Percentiles rank a stretch among this genome's conserved stretches.
Evolutionary conservation across 2,113 vertebrate species (phyloP).

Genomic region (Salvelinus sp.): DNA sequence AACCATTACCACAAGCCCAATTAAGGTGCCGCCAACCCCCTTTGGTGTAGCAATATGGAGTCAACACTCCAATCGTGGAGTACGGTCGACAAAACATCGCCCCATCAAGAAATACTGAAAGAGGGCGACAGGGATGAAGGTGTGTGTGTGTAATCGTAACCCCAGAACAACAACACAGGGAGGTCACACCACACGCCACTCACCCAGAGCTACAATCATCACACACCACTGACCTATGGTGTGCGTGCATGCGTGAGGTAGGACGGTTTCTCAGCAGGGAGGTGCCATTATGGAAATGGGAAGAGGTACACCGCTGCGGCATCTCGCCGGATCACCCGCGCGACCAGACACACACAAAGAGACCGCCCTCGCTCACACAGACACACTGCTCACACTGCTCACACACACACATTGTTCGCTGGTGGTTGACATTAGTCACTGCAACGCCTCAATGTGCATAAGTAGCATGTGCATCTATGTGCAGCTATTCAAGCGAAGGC

Average conservation of each 20-base stretch:
- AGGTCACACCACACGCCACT: background rate
- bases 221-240: background rate
- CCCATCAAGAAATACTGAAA: background rate
- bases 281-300: conserved; percentile 31
- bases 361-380: background rate
- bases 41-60: background rate
- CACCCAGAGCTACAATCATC: background rate
- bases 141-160: background rate
- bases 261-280: background rate
- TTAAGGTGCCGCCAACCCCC: too few relatives aligned
- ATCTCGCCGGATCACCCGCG: background rate
- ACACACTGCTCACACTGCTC: background rate
- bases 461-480: conserved; percentile 17
- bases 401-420: background rate
- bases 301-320: conserved; percentile 17
- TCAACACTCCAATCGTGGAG: background rate
- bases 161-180: conserved; percentile 4
- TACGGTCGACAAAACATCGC: background rate
- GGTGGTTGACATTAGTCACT: background rate
- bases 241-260: background rate
- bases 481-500: background rate
- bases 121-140: background rate
- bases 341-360: background rate
- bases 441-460: background rate
- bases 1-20: too few relatives aligned